Evolutionary conservation across 2,888 invertebrate genomes (phyloP).

Genomic region (Junonia oenone): DNA sequence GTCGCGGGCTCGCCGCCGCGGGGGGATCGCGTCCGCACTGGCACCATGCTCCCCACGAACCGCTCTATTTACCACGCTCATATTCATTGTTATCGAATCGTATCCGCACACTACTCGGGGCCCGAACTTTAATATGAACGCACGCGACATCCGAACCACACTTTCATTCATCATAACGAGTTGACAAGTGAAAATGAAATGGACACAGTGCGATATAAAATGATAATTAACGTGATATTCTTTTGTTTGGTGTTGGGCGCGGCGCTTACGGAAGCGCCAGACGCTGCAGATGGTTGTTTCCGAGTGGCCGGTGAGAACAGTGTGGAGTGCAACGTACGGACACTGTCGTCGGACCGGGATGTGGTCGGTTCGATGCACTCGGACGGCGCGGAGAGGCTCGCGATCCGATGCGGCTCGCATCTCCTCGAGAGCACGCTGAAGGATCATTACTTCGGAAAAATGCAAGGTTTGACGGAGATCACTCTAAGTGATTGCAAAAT

Average conservation of each 20-base stretch:
- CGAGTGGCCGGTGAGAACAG: conserved; percentile 62
- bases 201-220: conserved; percentile 74
- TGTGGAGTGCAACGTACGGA: conserved; percentile 83
- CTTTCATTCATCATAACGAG: conserved; percentile 57
- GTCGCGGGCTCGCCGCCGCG: conserved; percentile 69
- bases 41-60: conserved; percentile 33
- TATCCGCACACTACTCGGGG: conserved; percentile 48
- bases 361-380: conserved; percentile 81
- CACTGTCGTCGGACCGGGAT: conserved; percentile 84
- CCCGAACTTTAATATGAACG: conserved; percentile 58
- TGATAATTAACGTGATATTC: conserved; percentile 74
- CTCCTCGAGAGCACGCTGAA: conserved; percentile 85
- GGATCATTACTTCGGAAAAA: conserved; percentile 84
- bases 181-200: conserved; percentile 72
- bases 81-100: conserved; percentile 53
- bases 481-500: conserved; percentile 89
- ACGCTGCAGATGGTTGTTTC: conserved; percentile 66
- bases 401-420: conserved; percentile 83
- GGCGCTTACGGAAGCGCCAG: conserved; percentile 73
- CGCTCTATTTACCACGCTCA: conserved; percentile 53
- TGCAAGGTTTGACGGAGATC: conserved; percentile 88
- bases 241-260: conserved; percentile 78
- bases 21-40: conserved; percentile 56
- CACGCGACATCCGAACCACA: conserved; percentile 48
- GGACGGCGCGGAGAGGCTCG: conserved; percentile 87